phyloP scores from a whole-genome alignment of 1,140 invertebrate genomes.

The Neodiprion pinetum region DNA sequence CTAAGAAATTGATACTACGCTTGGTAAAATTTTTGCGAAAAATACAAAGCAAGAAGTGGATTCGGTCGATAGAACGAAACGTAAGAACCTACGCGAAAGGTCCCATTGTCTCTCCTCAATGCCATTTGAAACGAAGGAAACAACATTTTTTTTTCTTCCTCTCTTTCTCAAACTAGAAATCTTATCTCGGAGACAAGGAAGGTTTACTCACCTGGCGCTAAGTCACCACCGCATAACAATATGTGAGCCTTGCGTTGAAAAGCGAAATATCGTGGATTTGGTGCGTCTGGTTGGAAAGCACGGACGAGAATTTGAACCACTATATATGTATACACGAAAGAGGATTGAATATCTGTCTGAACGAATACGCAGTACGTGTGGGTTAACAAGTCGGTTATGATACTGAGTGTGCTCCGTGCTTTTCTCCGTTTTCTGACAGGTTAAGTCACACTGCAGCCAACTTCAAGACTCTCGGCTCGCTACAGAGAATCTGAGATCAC shows the following conservation, averaged over 20 bases:
- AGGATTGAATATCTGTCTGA: slow-evolving; percentile 13
- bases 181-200: not conserved
- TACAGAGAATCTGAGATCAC: not conserved
- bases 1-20: too few relatives aligned
- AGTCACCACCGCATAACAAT: slow-evolving; percentile 5
- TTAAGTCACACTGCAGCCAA: slow-evolving; percentile 41
- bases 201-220: slow-evolving; percentile 1
- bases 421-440: slow-evolving; percentile 34
- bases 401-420: slow-evolving; percentile 13
- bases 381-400: slow-evolving; percentile 27
- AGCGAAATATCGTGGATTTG: too few relatives aligned
- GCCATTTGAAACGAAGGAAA: not conserved
- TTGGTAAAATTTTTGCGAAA: too few relatives aligned
- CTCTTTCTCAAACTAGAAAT: too few relatives aligned
- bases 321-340: slow-evolving; percentile 15
- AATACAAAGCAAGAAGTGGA: too few relatives aligned
- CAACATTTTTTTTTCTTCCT: too few relatives aligned
- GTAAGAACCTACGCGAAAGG: too few relatives aligned
- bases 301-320: slow-evolving; percentile 6
- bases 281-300: not conserved
- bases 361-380: slow-evolving; percentile 19
- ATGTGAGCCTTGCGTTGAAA: not conserved
- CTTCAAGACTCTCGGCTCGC: not conserved
- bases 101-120: not conserved
- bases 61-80: too few relatives aligned